Percentiles rank a stretch among this genome's conserved stretches.
Conservation (phyloP, 37 sponge, comb jelly and placozoan species). For the Chondrosia reniformis region DNA sequence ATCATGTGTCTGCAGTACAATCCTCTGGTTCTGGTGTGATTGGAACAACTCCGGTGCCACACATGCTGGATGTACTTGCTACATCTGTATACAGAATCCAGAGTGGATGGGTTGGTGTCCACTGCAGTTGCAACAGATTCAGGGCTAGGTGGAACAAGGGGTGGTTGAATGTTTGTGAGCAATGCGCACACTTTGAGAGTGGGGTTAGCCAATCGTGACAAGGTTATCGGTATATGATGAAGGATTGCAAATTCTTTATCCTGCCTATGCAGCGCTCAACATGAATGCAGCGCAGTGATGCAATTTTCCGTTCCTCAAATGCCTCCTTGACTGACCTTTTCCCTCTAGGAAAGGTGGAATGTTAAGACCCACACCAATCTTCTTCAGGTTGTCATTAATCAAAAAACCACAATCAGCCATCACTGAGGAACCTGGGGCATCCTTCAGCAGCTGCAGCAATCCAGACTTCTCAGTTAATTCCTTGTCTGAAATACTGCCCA, state of each 20-base stretch:
- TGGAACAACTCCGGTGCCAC: not conserved
- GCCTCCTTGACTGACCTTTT: not conserved
- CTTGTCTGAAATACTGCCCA: slow-evolving; percentile 1
- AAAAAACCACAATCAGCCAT: not conserved
- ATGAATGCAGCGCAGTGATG: not conserved
- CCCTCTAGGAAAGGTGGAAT: slow-evolving; percentile 6
- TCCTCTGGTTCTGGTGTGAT: not conserved
- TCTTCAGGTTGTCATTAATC: not conserved
- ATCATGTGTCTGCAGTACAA: not conserved
- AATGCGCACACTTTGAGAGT: not conserved
- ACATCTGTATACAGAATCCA: not conserved
- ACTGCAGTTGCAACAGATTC: not conserved
- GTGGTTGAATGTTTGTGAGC: not conserved
- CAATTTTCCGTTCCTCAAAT: not conserved
- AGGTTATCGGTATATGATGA: not conserved
- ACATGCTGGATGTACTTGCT: not conserved
- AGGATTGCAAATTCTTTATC: slow-evolving; percentile 29
- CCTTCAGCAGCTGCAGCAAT: not conserved
- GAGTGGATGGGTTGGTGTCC: not conserved
- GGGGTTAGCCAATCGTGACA: not conserved
- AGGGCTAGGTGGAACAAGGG: slow-evolving; percentile 9
- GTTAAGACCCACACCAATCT: slow-evolving; percentile 9
- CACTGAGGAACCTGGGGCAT: not conserved
- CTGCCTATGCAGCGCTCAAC: not conserved
- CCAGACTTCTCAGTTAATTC: not conserved